phyloP scores from a whole-genome alignment of 2,113 vertebrate species.

The Gobio gobio region DNA sequence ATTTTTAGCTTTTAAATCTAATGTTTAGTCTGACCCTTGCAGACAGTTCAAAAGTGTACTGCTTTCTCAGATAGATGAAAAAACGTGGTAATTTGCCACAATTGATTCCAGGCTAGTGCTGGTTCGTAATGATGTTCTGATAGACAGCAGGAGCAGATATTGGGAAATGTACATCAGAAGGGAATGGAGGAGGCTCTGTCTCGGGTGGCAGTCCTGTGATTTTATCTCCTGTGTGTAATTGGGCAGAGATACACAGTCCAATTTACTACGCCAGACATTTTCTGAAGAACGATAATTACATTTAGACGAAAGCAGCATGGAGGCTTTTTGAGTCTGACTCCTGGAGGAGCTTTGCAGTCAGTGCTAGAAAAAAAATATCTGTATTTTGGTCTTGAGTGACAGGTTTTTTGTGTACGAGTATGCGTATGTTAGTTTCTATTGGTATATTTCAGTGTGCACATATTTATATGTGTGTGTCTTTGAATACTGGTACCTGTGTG shows the following conservation, averaged over 20 bases:
- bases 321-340: constrained; percentile 57
- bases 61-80: constrained; percentile 17
- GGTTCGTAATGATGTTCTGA: constrained; percentile 39
- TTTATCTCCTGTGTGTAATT: constrained; percentile 71
- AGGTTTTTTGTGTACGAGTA: neutral
- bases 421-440: constrained; percentile 25
- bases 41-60: neutral
- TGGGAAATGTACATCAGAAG: constrained; percentile 61
- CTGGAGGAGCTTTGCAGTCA: constrained; percentile 28
- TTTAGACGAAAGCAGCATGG: constrained; percentile 51
- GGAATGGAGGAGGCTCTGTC: constrained; percentile 58
- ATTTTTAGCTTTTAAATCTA: neutral
- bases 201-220: constrained; percentile 64
- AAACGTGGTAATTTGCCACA: constrained; percentile 20
- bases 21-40: neutral
- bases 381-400: neutral
- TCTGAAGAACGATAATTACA: constrained; percentile 64
- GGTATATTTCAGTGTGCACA: neutral
- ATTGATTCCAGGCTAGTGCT: constrained; percentile 57
- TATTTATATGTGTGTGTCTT: constrained; percentile 26
- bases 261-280: constrained; percentile 60
- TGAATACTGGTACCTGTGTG: constrained; percentile 46
- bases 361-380: constrained; percentile 8
- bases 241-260: constrained; percentile 60
- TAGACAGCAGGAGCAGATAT: constrained; percentile 41